A percentile compares a stretch with the other conserved stretches of the same genome.
These are phyloP conservation scores for Ahaetulla prasina DNA, from an alignment of 2,113 vertebrate genomes.

Conservation along the genomic window DNA sequence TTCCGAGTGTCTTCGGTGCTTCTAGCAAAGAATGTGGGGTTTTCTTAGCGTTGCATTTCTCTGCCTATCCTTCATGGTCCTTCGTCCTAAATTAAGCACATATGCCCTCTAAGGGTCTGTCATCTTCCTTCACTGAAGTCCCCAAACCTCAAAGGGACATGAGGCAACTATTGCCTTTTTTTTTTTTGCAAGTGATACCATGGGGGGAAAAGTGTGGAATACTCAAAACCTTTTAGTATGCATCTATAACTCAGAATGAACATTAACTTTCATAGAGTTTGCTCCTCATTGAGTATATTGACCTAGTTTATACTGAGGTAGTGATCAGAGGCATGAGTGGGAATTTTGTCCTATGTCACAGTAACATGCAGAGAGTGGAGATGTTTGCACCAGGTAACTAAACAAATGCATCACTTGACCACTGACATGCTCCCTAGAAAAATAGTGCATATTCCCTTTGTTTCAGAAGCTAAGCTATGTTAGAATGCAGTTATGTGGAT, in stretches of 20 bases:
- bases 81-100: not conserved
- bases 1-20: slow-evolving; percentile 34
- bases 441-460: not conserved
- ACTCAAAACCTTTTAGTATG: not conserved
- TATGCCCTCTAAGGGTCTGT: not conserved
- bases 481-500: not conserved
- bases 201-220: rapidly evolving
- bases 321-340: not conserved
- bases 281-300: not conserved
- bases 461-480: not conserved
- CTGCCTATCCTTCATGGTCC: not conserved
- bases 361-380: too few species aligned
- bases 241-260: not conserved
- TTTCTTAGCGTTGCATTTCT: not conserved
- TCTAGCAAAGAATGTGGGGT: not conserved
- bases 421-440: not conserved
- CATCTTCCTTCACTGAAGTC: not conserved
- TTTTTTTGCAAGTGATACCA: not conserved
- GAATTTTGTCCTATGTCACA: not conserved
- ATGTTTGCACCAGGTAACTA: not conserved
- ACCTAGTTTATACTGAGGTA: not conserved
- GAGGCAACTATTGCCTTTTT: not conserved
- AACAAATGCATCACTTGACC: not conserved
- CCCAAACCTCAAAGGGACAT: not conserved
- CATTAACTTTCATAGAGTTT: not conserved